phyloP scores from a whole-genome alignment of 2,113 vertebrate genomes.

The Orientallactaga bullata region DNA sequence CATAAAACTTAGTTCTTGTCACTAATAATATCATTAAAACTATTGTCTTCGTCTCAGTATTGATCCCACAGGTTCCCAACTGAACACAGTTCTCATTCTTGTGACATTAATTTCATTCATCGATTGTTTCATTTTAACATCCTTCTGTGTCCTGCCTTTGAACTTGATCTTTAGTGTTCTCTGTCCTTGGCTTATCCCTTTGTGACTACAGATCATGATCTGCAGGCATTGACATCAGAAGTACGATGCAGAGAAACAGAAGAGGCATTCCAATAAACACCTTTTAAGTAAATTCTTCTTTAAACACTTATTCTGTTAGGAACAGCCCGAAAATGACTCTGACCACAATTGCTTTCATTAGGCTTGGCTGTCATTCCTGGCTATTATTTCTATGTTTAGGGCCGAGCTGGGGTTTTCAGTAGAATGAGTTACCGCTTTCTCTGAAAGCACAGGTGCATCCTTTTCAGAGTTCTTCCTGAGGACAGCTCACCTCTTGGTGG shows the following conservation, averaged over 20 bases:
- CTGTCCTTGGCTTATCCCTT: not conserved
- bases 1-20: not conserved
- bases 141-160: not conserved
- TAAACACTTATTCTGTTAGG: not conserved
- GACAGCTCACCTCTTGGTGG: not conserved
- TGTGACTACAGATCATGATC: not conserved
- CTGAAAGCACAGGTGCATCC: not conserved
- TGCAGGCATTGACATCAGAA: rapidly evolving
- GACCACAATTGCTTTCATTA: not conserved
- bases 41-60: not conserved
- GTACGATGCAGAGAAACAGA: too few species aligned
- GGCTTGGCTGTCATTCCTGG: not conserved
- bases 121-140: not conserved
- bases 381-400: not conserved
- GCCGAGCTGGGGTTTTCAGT: not conserved
- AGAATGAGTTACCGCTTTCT: not conserved
- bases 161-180: not conserved
- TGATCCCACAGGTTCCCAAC: not conserved
- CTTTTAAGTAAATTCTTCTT: not conserved
- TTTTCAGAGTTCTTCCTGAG: not conserved
- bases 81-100: not conserved
- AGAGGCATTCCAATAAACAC: not conserved
- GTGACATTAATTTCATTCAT: not conserved
- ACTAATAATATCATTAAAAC: not conserved
- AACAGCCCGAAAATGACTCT: not conserved